Base-by-base conservation (phyloP, 2,888 invertebrate species). In the Tuta absoluta region DNA sequence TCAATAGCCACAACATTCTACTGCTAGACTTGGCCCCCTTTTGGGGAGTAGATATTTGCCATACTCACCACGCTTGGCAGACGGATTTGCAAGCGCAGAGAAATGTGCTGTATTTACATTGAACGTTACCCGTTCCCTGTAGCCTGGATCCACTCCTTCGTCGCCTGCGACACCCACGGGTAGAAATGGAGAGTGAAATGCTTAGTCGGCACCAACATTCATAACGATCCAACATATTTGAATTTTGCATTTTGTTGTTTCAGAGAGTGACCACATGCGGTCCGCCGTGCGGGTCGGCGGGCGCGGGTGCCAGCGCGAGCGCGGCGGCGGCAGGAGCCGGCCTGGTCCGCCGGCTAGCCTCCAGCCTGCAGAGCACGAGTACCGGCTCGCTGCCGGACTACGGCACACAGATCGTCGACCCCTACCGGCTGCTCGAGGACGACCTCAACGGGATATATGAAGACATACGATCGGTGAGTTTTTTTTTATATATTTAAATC, bases 381-480 rank as follows among this genome's bases (percentile, higher is more conserved):
- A 96, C 96, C 17, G 96, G 96, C 75, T 95, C 96, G 21, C 92
- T 96, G 75, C 94, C 95, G 65, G 96, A 96, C 81, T 94, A 95
- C 81, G 89, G 91, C 75, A 89, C 89, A 77, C 91, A 91, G 79
- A 95, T 95, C 89, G 93, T 96, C 73, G 97, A 97, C 91, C 98
- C 98, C 67, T 98, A 97, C 85, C 94, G 95, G 75, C 92, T 98
- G 70, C 93, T 97, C 69, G 96, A 97, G 77, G 95, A 96, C 77
- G 98, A 98, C 84, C 94, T 98, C 69, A 95, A 95, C 82, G 95
- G 95, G 75, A 94, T 98, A 76, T 97, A 97, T 83, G 94, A 95
- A 76, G 96, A 97, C 82, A 97, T 98, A 82, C 93, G 95, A 94
- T 93, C 95, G 92, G 98, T 97, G 87, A 84, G 86, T 64, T 33